Base-by-base conservation (phyloP, 2,888 invertebrate genomes). In the Teleogryllus oceanicus region DNA sequence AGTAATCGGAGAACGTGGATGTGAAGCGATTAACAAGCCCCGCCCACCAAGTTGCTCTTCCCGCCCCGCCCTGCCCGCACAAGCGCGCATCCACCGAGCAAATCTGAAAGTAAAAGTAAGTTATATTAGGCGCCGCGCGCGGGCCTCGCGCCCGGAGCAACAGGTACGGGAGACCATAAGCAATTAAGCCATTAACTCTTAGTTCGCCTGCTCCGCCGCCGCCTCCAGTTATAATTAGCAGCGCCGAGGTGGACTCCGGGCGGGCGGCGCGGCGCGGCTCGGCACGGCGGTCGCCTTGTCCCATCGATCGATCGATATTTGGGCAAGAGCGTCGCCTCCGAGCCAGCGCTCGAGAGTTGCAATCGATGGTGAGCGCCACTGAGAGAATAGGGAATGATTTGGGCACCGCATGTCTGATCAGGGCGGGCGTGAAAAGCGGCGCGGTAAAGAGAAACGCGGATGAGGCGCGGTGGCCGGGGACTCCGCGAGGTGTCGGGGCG, bases 101-200 rank as follows among this genome's bases (percentile, higher is more conserved):
- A 37, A 62, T 62, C 62, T 62, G 62, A 62, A 62, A 62, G 62
- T 62, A 62, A 62, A 62, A 62, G 62, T 62, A 62, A 62, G 62
- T 62, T 62, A 62, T 62, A 62, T 62, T 62, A 62, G 62, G 62
- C 62, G 62, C 16, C 16, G 62, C 13, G 62, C 37, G 5, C 37
- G 37, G 62, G 4, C 12, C 16, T 13, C 16, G n/a, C 62, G 62
- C 62, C 62, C n/a, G 16, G 16, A 62, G 62, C 62, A 62, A 62
- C 62, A 62, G 62, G 62, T 62, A 62, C 62, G 62, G 37, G 37
- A 62, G 13, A 62, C 62, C 62, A 62, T 62, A 62, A 62, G 62
- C 62, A 18, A 62, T 62, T 62, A 62, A 62, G 62, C n/a, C 62
- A 62, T 62, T 62, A 62, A 62, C 62, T 62, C 62, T 62, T 62